A percentile compares a stretch with the other conserved stretches of the same genome.
These are phyloP conservation scores for Drosophila pachea DNA, from an alignment of 1,140 invertebrate genomes.

Conservation along the genomic window DNA sequence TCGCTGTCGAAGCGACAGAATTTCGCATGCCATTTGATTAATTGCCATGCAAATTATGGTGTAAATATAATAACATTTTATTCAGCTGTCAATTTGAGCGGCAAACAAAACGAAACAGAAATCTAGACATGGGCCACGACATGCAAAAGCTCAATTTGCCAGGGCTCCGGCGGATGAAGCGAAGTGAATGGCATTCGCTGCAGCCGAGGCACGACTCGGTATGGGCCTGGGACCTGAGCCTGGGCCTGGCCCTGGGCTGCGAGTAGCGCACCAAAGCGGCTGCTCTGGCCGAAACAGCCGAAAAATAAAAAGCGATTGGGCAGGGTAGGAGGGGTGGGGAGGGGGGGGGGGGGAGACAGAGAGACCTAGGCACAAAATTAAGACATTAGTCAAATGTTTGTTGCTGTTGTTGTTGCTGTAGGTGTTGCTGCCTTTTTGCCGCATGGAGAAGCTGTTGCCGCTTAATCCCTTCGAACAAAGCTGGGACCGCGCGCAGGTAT, in stretches of 20 bases:
- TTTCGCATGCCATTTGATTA: conserved; percentile 77
- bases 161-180: conserved; percentile 62
- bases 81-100: conserved; percentile 73
- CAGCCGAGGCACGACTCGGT: conserved; percentile 62
- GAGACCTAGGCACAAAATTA: conserved; percentile 72
- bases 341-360: too few relatives aligned
- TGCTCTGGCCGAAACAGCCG: conserved; percentile 49
- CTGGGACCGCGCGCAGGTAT: conserved; percentile 64
- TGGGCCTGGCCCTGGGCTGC: conserved; percentile 8
- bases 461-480: conserved; percentile 58
- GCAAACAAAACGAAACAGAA: conserved; percentile 47
- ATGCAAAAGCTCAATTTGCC: conserved; percentile 75
- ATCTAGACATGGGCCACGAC: conserved; percentile 63
- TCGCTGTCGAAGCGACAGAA: conserved; percentile 42
- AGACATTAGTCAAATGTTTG: conserved; percentile 73
- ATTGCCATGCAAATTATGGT: conserved; percentile 78
- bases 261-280: conserved; percentile 28
- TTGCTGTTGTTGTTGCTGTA: conserved; percentile 4
- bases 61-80: conserved; percentile 78
- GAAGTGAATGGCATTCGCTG: conserved; percentile 75
- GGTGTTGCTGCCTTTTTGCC: conserved; percentile 11
- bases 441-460: conserved; percentile 25
- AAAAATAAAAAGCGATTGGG: neutral
- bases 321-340: too few relatives aligned
- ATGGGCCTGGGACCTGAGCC: neutral